A percentile compares a stretch with the other conserved stretches of the same genome.
Conservation (phyloP, 2,113 vertebrate genomes). For the Lepus timidus region DNA sequence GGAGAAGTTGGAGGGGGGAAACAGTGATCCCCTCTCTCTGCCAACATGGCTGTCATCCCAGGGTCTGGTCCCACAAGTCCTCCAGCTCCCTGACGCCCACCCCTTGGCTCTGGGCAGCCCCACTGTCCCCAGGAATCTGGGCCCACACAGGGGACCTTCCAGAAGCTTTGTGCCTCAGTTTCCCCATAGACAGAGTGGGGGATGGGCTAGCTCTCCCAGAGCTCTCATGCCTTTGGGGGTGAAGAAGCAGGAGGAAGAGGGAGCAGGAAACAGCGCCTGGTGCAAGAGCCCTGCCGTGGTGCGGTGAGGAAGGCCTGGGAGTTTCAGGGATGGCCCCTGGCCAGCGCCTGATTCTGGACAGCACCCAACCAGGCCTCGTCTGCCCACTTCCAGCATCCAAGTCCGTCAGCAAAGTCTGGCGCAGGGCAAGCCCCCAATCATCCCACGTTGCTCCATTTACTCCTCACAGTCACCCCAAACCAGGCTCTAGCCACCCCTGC, state of each 20-base stretch:
- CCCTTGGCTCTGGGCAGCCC: background rate
- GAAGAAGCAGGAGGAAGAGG: background rate
- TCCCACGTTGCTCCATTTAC: background rate
- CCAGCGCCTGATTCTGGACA: background rate
- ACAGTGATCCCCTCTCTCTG: rapidly evolving
- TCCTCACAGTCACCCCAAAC: background rate
- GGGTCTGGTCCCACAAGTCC: background rate
- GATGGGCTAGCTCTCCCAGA: background rate
- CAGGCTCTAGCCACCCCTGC: background rate
- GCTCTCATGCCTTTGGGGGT: background rate
- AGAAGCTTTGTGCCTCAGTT: conserved; percentile 3
- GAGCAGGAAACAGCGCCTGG: conserved; percentile 55
- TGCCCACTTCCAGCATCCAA: background rate
- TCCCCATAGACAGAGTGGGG: background rate
- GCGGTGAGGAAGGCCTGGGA: too few species aligned
- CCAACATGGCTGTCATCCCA: background rate
- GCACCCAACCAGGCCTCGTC: background rate
- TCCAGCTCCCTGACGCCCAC: too few species aligned
- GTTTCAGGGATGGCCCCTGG: background rate
- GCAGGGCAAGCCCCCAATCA: rapidly evolving
- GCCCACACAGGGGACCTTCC: background rate
- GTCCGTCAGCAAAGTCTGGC: background rate
- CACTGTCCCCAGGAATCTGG: background rate
- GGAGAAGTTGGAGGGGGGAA: background rate
- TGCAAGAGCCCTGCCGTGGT: background rate